A percentile compares a stretch with the other conserved stretches of the same genome.
Evolutionary conservation across 2,888 invertebrate species (phyloP).

Genomic region (Thera obeliscata): DNA sequence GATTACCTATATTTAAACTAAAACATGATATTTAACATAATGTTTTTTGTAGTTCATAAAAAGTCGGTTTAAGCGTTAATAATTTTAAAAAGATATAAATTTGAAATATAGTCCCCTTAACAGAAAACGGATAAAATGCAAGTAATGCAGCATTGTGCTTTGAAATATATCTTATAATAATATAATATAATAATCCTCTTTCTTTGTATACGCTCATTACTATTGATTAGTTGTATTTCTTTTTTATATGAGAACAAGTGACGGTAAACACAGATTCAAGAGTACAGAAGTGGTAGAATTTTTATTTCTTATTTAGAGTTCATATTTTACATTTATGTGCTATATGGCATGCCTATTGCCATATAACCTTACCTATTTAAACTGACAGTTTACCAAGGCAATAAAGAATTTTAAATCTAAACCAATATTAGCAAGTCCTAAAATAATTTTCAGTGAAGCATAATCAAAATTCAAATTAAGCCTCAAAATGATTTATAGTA

Average conservation of each 20-base stretch:
- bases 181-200: neutral
- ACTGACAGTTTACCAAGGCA: neutral
- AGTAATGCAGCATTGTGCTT: slow-evolving; percentile 35
- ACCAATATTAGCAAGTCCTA: slow-evolving; percentile 9
- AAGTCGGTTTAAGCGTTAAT: neutral
- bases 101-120: slow-evolving; percentile 28
- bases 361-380: too few relatives aligned
- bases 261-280: too few relatives aligned
- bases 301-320: too few relatives aligned
- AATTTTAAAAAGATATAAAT: neutral
- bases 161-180: slow-evolving; percentile 13
- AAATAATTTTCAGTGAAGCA: slow-evolving; percentile 26
- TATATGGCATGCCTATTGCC: too few relatives aligned
- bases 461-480: slow-evolving; percentile 33
- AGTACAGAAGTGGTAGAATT: too few relatives aligned
- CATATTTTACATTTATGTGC: neutral
- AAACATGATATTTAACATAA: too few relatives aligned
- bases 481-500: slow-evolving; percentile 31
- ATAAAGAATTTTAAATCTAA: slow-evolving; percentile 3
- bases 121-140: slow-evolving; percentile 34
- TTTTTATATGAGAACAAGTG: neutral
- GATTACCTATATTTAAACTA: too few relatives aligned
- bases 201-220: slow-evolving; percentile 1
- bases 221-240: neutral
- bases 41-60: too few relatives aligned